A percentile compares a stretch with the other conserved stretches of the same genome.
phyloP scores from a whole-genome alignment of 1,140 invertebrate genomes.

The Maniola jurtina region DNA sequence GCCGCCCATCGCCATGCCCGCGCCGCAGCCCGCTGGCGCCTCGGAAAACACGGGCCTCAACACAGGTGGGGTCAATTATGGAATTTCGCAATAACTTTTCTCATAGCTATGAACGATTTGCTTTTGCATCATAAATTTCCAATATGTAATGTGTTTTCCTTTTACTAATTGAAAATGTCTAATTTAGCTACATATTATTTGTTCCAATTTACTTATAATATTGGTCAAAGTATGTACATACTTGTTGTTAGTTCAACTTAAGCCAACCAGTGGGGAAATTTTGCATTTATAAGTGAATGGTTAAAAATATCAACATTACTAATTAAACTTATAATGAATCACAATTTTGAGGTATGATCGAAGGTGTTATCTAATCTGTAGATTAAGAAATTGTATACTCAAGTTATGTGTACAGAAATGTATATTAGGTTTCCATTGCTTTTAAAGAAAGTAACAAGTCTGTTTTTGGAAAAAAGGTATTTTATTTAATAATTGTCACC shows the following conservation, averaged over 20 bases:
- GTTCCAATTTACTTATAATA: conserved; percentile 10
- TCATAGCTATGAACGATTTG: conserved; percentile 24
- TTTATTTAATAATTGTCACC: neutral
- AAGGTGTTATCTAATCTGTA: conserved; percentile 35
- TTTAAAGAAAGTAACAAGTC: neutral
- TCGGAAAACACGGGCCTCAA: conserved; percentile 79
- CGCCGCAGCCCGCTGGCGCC: conserved; percentile 54
- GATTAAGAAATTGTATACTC: conserved; percentile 25
- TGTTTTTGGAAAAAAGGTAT: neutral
- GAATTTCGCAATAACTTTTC: conserved; percentile 73
- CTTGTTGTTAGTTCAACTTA: neutral
- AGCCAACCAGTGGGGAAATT: neutral
- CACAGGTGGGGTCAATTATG: conserved; percentile 80
- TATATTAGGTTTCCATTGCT: neutral
- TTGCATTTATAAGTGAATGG: neutral
- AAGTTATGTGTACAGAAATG: conserved; percentile 6
- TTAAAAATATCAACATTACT: neutral
- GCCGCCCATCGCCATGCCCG: conserved; percentile 68
- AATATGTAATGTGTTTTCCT: conserved; percentile 17
- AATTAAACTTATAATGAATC: neutral
- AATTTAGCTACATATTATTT: conserved; percentile 8
- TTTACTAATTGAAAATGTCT: conserved; percentile 17
- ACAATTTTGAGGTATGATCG: conserved; percentile 16
- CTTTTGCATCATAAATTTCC: conserved; percentile 16
- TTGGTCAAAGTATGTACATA: conserved; percentile 3